A percentile compares a stretch with the other conserved stretches of the same genome.
Conservation (phyloP, 2,888 invertebrate species). For the Drosophila tripunctata region DNA sequence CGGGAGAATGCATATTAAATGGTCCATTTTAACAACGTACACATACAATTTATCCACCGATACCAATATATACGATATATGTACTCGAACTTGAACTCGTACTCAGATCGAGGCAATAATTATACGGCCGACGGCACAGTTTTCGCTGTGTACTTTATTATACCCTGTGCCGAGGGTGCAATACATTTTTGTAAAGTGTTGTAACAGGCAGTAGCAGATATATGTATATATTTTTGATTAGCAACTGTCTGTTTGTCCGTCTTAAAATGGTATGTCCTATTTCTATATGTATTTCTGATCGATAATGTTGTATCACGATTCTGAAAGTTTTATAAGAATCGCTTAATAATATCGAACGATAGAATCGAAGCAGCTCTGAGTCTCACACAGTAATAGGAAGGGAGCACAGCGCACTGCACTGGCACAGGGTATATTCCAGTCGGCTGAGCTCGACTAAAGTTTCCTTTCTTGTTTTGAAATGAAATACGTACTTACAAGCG, state of each 20-base stretch:
- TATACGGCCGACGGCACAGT: conserved; percentile 44
- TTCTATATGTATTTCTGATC: too few species aligned
- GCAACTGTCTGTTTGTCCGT: too few species aligned
- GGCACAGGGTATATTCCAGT: neutral
- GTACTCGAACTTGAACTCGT: conserved; percentile 26
- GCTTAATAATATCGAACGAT: too few species aligned
- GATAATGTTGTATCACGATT: too few species aligned
- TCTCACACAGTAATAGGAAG: too few species aligned
- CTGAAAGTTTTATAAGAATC: too few species aligned
- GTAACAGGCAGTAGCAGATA: too few species aligned
- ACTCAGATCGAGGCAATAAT: conserved; percentile 45
- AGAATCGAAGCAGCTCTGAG: too few species aligned
- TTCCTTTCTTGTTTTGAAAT: conserved; percentile 40
- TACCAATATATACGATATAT: conserved; percentile 51
- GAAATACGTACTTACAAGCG: neutral
- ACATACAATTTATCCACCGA: conserved; percentile 76
- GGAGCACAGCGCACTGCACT: too few species aligned
- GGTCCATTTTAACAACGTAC: conserved; percentile 66
- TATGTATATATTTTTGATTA: too few species aligned
- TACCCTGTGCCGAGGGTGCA: neutral
- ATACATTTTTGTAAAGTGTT: neutral
- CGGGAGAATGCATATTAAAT: conserved; percentile 56
- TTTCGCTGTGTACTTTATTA: conserved; percentile 45
- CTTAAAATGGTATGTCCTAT: too few species aligned
- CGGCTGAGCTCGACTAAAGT: neutral